phyloP scores from a whole-genome alignment of 2,888 invertebrate genomes.

The Oxystoma pomonae region DNA sequence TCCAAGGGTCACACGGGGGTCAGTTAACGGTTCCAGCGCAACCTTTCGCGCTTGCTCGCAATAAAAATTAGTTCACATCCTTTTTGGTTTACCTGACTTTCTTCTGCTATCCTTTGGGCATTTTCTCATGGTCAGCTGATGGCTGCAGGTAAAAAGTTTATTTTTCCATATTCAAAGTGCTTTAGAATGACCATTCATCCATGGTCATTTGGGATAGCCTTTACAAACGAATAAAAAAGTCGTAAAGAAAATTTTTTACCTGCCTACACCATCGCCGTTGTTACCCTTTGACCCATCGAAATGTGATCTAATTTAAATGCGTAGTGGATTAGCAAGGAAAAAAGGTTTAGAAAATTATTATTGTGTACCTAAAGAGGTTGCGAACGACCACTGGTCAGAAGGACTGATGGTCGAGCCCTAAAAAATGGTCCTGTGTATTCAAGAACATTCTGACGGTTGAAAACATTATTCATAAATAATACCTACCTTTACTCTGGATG shows the following conservation, averaged over 20 bases:
- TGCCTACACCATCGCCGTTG: constrained; percentile 36
- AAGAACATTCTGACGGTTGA: too few species aligned
- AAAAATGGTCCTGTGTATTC: too few species aligned
- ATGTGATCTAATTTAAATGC: constrained; percentile 41
- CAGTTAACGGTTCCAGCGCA: constrained; percentile 8
- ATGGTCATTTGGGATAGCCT: constrained; percentile 12
- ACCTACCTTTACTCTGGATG: too few species aligned
- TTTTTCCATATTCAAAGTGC: constrained; percentile 10
- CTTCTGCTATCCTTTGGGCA: constrained; percentile 25
- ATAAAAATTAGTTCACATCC: constrained; percentile 23
- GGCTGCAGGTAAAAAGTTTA: constrained; percentile 15
- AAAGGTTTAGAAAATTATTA: background rate
- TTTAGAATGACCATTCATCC: constrained; percentile 18
- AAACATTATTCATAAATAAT: too few species aligned
- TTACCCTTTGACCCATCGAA: constrained; percentile 39
- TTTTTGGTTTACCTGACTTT: constrained; percentile 30
- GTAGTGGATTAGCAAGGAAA: background rate
- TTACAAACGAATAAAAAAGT: background rate
- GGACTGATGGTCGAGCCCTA: too few species aligned
- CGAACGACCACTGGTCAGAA: background rate
- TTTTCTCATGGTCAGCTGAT: constrained; percentile 26
- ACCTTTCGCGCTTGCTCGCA: constrained; percentile 5
- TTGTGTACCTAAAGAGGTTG: background rate
- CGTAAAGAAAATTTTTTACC: constrained; percentile 24
- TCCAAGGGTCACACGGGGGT: constrained; percentile 28